phyloP scores from a whole-genome alignment of 2,888 invertebrate species.

The Dorcus parallelipipedus region DNA sequence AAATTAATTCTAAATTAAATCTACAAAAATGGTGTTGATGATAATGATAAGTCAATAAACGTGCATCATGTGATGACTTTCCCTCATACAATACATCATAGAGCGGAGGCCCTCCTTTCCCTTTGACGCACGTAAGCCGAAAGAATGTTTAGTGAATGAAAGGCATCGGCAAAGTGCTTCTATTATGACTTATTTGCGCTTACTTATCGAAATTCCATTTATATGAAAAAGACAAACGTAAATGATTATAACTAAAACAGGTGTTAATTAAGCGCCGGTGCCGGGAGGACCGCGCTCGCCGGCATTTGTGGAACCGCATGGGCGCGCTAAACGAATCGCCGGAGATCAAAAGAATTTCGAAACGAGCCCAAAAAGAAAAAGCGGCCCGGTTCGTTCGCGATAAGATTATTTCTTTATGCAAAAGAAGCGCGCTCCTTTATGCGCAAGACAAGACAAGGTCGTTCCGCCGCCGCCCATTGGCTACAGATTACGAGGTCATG shows the following conservation, averaged over 20 bases:
- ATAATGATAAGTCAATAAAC: no score
- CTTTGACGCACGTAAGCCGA: no score
- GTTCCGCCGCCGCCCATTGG: no score
- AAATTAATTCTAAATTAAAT: no score
- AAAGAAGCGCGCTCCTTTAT: background rate
- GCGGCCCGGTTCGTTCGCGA: background rate
- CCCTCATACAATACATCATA: no score
- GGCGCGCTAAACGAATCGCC: constrained; percentile 15
- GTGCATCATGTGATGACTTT: no score
- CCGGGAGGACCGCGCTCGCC: constrained; percentile 15
- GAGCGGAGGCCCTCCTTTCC: no score
- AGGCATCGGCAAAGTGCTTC: background rate
- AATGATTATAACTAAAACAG: constrained; percentile 17
- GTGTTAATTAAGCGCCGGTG: constrained; percentile 21
- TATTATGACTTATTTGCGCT: background rate
- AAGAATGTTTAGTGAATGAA: background rate
- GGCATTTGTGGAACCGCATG: constrained; percentile 8
- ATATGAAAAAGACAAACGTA: constrained; percentile 13
- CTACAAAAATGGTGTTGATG: no score
- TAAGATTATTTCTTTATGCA: constrained; percentile 3
- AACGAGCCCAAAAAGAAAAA: background rate
- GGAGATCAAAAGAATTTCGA: constrained; percentile 13
- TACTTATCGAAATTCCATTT: constrained; percentile 10
- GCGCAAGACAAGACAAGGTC: no score
- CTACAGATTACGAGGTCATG: no score